Evolutionary conservation across 2,113 vertebrate species (phyloP), one percentile per base, ranked within the genome.

Genomic region (Lepisosteus oculatus): DNA sequence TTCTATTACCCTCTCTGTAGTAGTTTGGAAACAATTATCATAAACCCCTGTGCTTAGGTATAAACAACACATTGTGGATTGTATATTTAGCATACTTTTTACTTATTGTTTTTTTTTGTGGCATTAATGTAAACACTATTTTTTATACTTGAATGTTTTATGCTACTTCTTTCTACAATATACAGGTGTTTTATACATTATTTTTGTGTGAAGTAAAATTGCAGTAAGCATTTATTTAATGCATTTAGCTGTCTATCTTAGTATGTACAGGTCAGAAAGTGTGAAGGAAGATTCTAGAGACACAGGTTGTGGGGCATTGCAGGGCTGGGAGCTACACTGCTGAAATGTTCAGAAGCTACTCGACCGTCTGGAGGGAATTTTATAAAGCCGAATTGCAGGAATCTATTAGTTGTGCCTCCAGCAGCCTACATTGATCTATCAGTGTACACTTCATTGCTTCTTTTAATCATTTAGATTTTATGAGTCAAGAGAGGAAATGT

Each of bases 341-440:
- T 45, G 63, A 43, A 65, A 65, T 61, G n/a, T 44, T 55, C 66
- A 11, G 13, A 2, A 41, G 68, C 43, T 45, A 6, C 61, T 41
- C 0, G 42, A 3, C 3, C n/a, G 47, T 54, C 42, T 13, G 45
- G 43, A 55, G 67, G 72, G 72, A 56, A 2, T 61, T 55, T 56
- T 59, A 7, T 65, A 15, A 41, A 15, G 44, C 57, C 63, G 55
- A 15, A 51, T 56, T 54, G 3, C 4, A 17, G 44, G 42, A 72
- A 81, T 77, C 74, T 59, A 65, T 78, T 74, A 71, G 59, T 51
- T 75, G 70, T 66, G 56, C 80, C 51, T 67, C 51, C 14, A 51
- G 63, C 68, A 73, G 72, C 72, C 67, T 63, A n/a, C 72, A 74
- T 73, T 75, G 79, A 81, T 78, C 67, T 63, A 29, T 57, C 68